Base-by-base conservation (phyloP, 2,113 vertebrate species). In the Ammodramus savannarum region DNA sequence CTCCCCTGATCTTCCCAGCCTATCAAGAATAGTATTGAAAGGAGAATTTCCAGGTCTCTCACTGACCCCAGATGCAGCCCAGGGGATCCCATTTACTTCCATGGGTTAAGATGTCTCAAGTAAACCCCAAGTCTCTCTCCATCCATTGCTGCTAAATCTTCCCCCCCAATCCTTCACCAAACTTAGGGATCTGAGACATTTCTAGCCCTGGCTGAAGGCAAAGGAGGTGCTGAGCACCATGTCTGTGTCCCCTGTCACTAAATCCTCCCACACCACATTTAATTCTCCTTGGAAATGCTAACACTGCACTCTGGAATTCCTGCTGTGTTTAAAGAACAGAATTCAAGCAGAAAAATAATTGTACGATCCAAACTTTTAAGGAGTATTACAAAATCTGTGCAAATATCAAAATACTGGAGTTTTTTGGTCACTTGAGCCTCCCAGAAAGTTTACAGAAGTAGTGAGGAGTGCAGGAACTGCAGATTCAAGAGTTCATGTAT, bases 291-390 rank as follows among this genome's bases (percentile, higher is more conserved):
- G 41, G 14, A 19, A 31, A 9, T 1, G 10, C 22, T 31, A 51
- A 26, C 29, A 11, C 23, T 3, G 3, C 16, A 10, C 21, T 55
- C 44, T 31, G 71, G 22, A 69, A 61, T 34, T 71, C 31, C 46
- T 61, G n/a, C 10, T 41, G 22, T 6, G 3, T 38, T 65, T 46
- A 62, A 39, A 75, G 41, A 55, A n/a, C 3, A 34, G 16, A 52
- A 27, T 25, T 34, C 13, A 48, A 68, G 27, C 14, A 77, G 63
- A 31, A 55, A 18, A 39, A 71, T 16, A 67, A 43, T 17, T 14
- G 2, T 8, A 8, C 1, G 0, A 32, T 14, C 32, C n/a, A 39
- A 49, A 59, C 10, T 31, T 65, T 36, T 4, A 55, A 59, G 22
- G 11, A 36, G 7, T 22, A 4, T 34, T 38, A 31, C 14, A 61